Evolutionary conservation across 2,888 invertebrate genomes (phyloP).

Genomic region (Odiellus spinosus): DNA sequence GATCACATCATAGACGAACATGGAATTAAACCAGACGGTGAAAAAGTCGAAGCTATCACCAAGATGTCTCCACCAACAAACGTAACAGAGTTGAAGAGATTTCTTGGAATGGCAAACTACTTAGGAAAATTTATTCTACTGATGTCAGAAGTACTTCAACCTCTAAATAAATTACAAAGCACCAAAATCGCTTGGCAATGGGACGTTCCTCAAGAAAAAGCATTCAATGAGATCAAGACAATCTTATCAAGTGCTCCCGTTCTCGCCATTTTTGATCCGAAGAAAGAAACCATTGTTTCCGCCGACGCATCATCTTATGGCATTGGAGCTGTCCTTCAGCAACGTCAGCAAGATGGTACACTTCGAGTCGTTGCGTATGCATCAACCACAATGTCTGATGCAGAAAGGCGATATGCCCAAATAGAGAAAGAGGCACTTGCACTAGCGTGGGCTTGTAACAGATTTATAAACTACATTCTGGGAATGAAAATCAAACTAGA

Average conservation of each 20-base stretch:
- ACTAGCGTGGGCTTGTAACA: slow-evolving; percentile 25
- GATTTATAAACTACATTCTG: too few species aligned
- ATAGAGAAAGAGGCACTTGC: slow-evolving; percentile 30
- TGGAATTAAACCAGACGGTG: too few species aligned
- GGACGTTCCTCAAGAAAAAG: neutral
- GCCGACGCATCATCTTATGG: slow-evolving; percentile 22
- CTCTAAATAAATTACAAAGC: too few species aligned
- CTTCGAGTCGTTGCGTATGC: slow-evolving; percentile 26
- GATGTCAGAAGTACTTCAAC: too few species aligned
- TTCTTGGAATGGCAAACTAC: too few species aligned
- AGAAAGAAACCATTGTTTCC: neutral
- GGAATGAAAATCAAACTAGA: too few species aligned
- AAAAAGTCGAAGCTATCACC: too few species aligned
- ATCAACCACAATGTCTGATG: slow-evolving; percentile 22
- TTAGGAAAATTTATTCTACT: too few species aligned
- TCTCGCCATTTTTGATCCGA: neutral
- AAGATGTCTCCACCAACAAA: too few species aligned
- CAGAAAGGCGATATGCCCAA: slow-evolving; percentile 26
- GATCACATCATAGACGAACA: too few species aligned
- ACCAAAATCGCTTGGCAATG: too few species aligned
- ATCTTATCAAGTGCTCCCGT: neutral
- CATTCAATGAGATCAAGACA: neutral
- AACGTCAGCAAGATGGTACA: slow-evolving; percentile 18
- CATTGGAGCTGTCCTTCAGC: slow-evolving; percentile 22
- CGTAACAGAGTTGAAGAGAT: too few species aligned